A percentile compares a stretch with the other conserved stretches of the same genome.
phyloP scores from a whole-genome alignment of 92 coral and sea anemone species.

The Hydrozoanthus gracilis region DNA sequence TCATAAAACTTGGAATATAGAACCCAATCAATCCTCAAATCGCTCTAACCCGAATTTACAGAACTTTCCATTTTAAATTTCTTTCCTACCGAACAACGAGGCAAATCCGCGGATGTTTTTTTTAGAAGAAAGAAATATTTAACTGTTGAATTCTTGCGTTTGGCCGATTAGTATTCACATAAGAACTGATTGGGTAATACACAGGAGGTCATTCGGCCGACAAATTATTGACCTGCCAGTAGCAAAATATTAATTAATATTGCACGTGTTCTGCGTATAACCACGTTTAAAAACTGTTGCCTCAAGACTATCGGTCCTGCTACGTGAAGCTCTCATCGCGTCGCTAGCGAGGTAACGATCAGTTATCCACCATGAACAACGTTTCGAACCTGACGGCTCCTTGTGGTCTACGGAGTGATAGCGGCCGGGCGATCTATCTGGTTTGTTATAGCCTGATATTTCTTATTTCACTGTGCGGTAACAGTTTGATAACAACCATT shows the following conservation, averaged over 20 bases:
- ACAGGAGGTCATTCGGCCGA: not conserved
- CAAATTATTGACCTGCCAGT: slow-evolving; percentile 13
- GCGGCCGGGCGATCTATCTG: not conserved
- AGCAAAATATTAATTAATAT: slow-evolving; percentile 14
- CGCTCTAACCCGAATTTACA: not conserved
- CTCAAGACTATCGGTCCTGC: not conserved
- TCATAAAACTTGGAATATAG: not conserved
- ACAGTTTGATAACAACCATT: slow-evolving; percentile 27
- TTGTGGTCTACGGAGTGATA: not conserved
- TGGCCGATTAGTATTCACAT: not conserved
- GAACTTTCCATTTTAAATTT: not conserved
- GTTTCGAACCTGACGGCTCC: not conserved
- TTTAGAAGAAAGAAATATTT: not conserved
- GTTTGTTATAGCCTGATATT: slow-evolving; percentile 11
- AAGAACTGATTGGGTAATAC: not conserved
- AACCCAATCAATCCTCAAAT: no score
- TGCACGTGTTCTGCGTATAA: slow-evolving; percentile 11
- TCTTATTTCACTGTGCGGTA: slow-evolving; percentile 31
- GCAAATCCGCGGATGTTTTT: not conserved
- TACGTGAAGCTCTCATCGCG: not conserved
- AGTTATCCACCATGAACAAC: not conserved
- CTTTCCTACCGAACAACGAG: not conserved
- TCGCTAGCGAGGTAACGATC: not conserved
- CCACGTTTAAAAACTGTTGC: slow-evolving; percentile 4
- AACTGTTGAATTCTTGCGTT: not conserved